A percentile compares a stretch with the other conserved stretches of the same genome.
These are phyloP conservation scores for Subanguina moxae DNA, from an alignment of 1,140 invertebrate genomes.

Conservation along the genomic window DNA sequence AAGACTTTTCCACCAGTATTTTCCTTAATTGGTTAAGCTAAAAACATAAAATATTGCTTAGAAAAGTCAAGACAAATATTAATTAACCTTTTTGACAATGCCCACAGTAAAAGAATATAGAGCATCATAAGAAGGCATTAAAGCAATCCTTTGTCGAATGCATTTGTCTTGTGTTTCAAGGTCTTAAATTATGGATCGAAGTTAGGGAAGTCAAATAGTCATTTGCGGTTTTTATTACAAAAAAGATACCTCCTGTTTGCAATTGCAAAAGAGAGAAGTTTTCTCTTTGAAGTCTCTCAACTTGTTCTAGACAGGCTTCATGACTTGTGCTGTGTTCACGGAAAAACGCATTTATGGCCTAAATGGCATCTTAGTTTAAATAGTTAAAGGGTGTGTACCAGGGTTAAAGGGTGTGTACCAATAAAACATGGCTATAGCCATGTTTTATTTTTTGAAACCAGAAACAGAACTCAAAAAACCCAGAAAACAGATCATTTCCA, in stretches of 20 bases:
- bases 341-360: slow-evolving; percentile 3
- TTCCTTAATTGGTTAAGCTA: background rate
- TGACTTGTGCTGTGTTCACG: slow-evolving; percentile 23
- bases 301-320: slow-evolving; percentile 27
- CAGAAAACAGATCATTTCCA: no score
- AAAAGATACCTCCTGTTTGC: slow-evolving; percentile 10
- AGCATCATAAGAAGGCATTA: slow-evolving; percentile 35
- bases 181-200: slow-evolving; percentile 23
- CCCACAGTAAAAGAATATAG: slow-evolving; percentile 38
- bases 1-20: slow-evolving; percentile 2
- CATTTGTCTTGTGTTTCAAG: slow-evolving; percentile 21
- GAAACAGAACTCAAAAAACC: no score
- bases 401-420: no score
- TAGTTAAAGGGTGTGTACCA: no score
- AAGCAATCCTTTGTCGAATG: slow-evolving; percentile 23
- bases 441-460: no score
- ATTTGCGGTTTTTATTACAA: background rate
- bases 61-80: slow-evolving; percentile 21
- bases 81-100: slow-evolving; percentile 35
- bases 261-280: slow-evolving; percentile 38
- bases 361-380: background rate
- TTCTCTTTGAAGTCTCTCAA: slow-evolving; percentile 35
- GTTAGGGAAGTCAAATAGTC: background rate
- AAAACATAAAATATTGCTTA: slow-evolving; percentile 24
- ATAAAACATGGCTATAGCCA: no score